These are phyloP conservation scores for Pseudomugil tenellus DNA, from an alignment of 2,797 vertebrate genomes.

Conservation along the genomic window DNA sequence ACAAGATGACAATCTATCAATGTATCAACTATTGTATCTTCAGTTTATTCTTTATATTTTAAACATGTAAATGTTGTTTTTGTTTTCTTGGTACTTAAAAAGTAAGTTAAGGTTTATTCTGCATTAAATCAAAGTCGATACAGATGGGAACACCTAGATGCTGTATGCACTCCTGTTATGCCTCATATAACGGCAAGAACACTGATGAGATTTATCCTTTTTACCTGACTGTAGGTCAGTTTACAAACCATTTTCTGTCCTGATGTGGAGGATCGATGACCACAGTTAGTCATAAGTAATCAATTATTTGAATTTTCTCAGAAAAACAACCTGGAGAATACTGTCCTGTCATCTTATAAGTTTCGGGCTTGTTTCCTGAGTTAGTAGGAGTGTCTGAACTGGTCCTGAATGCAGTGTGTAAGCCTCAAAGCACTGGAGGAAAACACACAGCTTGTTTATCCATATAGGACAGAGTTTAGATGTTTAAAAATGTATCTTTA, in stretches of 20 bases:
- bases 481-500: background rate
- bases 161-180: background rate
- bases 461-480: background rate
- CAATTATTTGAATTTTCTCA: background rate
- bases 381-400: background rate
- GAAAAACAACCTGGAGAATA: too few species aligned
- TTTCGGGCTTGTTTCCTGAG: too few species aligned
- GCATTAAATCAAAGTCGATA: too few species aligned
- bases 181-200: too few species aligned
- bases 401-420: background rate
- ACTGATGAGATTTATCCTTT: background rate
- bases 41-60: background rate
- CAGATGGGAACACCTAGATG: too few species aligned
- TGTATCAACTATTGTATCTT: background rate
- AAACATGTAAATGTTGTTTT: too few species aligned
- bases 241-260: too few species aligned
- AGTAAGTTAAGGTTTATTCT: too few species aligned
- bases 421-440: too few species aligned
- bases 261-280: background rate
- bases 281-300: background rate
- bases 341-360: too few species aligned
- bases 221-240: background rate
- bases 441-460: background rate
- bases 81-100: too few species aligned
- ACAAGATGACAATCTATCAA: too few species aligned